Base-by-base conservation (phyloP, 1,140 invertebrate genomes). In the Portunus trituberculatus region DNA sequence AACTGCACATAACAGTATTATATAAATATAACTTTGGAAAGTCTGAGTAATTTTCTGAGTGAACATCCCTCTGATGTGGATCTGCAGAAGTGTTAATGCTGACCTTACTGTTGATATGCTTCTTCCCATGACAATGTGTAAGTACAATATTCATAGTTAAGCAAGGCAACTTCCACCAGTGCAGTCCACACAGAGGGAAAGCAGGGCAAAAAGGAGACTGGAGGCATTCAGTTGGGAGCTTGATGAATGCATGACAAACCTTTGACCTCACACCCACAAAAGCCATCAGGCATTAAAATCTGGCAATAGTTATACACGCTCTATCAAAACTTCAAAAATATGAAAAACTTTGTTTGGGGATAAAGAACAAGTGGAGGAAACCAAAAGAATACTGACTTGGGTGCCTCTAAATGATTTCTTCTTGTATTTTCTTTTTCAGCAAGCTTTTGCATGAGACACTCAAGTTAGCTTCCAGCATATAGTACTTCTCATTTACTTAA, bases 401-500 rank as follows among this genome's bases (percentile, higher is more conserved):
- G 67, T 76, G n/a, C 20, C 67, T n/a, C 67, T 14, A 59, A 76
- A 7, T 76, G 1, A 76, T 76, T 76, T n/a, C 67, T 76, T n/a
- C 67, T 76, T n/a, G 67, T 76, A 8, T 76, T 76, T 12, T 76
- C n/a, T 76, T 25, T 76, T n/a, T n/a, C 12, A 25, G 20, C 67
- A 76, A n/a, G 25, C n/a, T 32, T 87, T 87, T 88, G 31, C 31
- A 92, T 29, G 83, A 89, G 59, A 92, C 32, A 90, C 59, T 67
- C 67, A 52, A 87, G 82, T 67, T 82, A 31, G 84, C 91, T 29
- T 67, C 93, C 45, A 29, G 59, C 25, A 92, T 31, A 39, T 32
- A 48, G 91, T 52, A 93, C 39, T 89, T 84, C 83, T 52, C 89
- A 88, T 82, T 89, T 89, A 93, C 91, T 95, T 93, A 93, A 29